Evolutionary conservation across 2,888 invertebrate genomes (phyloP).

Genomic region (Trichopria drosophilae): DNA sequence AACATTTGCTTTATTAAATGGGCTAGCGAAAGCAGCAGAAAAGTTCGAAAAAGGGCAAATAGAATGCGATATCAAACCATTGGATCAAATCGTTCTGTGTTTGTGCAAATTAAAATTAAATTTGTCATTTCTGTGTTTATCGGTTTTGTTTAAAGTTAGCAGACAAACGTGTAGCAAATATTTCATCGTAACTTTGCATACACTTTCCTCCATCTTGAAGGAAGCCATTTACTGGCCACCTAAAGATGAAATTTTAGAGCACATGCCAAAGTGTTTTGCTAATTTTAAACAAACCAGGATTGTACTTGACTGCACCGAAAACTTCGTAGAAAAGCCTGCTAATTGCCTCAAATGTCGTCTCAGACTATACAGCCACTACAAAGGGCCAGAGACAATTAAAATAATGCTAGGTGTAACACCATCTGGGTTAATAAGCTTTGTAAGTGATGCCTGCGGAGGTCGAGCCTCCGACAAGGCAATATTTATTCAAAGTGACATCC

Average conservation of each 20-base stretch:
- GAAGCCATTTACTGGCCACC: constrained; percentile 20
- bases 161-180: constrained; percentile 3
- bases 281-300: constrained; percentile 20
- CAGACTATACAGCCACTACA: neutral
- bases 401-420: constrained; percentile 23
- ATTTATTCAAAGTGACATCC: constrained; percentile 15
- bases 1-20: no score
- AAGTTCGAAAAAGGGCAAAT: no score
- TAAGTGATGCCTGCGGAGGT: constrained; percentile 13
- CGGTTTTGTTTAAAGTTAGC: constrained; percentile 13
- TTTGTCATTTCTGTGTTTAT: constrained; percentile 19
- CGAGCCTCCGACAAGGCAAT: neutral
- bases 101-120: constrained; percentile 23
- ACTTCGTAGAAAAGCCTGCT: constrained; percentile 18
- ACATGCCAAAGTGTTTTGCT: constrained; percentile 15
- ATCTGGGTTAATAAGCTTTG: constrained; percentile 24
- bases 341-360: constrained; percentile 16
- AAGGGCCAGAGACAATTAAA: constrained; percentile 4
- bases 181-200: constrained; percentile 11
- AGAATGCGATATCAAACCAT: no score
- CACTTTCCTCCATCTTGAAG: constrained; percentile 10
- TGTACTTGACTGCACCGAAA: constrained; percentile 19
- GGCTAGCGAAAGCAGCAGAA: no score
- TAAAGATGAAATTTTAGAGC: constrained; percentile 18
- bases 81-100: constrained; percentile 21